These are phyloP conservation scores for Cynoglossus semilaevis DNA, from an alignment of 2,113 vertebrate genomes.

Conservation along the genomic window DNA sequence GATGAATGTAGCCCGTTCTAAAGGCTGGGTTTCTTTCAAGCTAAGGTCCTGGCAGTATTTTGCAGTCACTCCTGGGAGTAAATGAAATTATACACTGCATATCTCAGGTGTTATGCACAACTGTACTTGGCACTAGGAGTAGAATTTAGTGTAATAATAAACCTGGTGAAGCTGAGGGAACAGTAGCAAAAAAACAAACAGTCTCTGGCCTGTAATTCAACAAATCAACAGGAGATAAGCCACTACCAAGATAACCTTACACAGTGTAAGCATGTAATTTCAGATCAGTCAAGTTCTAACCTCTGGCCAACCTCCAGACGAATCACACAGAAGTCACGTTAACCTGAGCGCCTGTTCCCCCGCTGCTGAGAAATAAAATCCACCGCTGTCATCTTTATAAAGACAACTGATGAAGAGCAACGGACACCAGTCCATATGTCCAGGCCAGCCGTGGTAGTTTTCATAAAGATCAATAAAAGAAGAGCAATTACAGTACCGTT, in stretches of 20 bases:
- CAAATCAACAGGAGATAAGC: slow-evolving; percentile 9
- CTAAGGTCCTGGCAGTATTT: no score
- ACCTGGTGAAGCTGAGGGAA: not conserved
- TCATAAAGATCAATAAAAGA: not conserved
- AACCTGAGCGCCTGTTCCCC: slow-evolving; percentile 2
- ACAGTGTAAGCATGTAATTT: slow-evolving; percentile 24
- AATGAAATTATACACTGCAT: not conserved
- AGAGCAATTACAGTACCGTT: not conserved
- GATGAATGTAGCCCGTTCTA: no score
- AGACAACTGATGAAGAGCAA: slow-evolving; percentile 8
- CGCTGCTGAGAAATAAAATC: slow-evolving; percentile 16
- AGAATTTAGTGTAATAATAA: not conserved
- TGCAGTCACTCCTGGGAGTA: not conserved
- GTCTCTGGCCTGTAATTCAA: not conserved
- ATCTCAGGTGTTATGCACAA: not conserved
- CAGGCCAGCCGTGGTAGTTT: not conserved
- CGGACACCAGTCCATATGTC: not conserved
- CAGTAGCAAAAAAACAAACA: slow-evolving; percentile 1
- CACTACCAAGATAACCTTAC: not conserved
- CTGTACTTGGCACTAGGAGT: not conserved
- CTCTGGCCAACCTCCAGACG: slow-evolving; percentile 20
- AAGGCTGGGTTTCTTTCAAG: no score
- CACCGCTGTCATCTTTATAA: slow-evolving; percentile 2
- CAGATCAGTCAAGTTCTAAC: slow-evolving; percentile 17
- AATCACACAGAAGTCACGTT: slow-evolving; percentile 18